Percentiles rank a stretch among this genome's conserved stretches.
Evolutionary conservation across 1,140 invertebrate species (phyloP).

Genomic region (Mesaphorura yosii): DNA sequence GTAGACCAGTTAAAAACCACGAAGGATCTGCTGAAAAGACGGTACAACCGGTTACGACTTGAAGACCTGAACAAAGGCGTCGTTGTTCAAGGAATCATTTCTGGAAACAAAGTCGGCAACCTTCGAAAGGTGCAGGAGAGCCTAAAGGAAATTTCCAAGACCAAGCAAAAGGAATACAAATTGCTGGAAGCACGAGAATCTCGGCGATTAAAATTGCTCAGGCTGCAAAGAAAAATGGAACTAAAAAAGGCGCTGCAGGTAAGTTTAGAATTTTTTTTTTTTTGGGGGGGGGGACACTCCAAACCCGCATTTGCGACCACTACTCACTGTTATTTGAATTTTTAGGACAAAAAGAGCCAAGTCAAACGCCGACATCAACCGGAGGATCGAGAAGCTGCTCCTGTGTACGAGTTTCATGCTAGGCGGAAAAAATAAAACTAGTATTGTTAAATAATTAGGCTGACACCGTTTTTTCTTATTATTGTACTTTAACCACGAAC

Average conservation of each 20-base stretch:
- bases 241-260: conserved; percentile 56
- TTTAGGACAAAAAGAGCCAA: conserved; percentile 46
- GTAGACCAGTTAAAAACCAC: conserved; percentile 62
- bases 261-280: conserved; percentile 12
- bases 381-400: conserved; percentile 56
- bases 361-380: conserved; percentile 50
- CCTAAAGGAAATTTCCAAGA: conserved; percentile 45
- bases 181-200: conserved; percentile 69
- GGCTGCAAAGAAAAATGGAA: conserved; percentile 75
- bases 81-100: conserved; percentile 41
- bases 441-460: not conserved
- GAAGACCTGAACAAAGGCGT: conserved; percentile 48
- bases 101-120: conserved; percentile 41
- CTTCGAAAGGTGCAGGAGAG: conserved; percentile 29
- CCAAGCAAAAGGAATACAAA: conserved; percentile 55
- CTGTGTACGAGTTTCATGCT: conserved; percentile 75
- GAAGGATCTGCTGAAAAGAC: conserved; percentile 52
- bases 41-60: conserved; percentile 54
- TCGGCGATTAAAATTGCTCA: conserved; percentile 63
- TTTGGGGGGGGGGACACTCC: not conserved
- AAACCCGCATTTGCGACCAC: too few species aligned
- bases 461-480: not conserved
- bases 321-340: conserved; percentile 23
- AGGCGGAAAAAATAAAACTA: conserved; percentile 61
- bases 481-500: not conserved